A percentile compares a stretch with the other conserved stretches of the same genome.
These are phyloP conservation scores for Montifringilla adamsi DNA, from an alignment of 2,113 vertebrate species.

Conservation along the genomic window DNA sequence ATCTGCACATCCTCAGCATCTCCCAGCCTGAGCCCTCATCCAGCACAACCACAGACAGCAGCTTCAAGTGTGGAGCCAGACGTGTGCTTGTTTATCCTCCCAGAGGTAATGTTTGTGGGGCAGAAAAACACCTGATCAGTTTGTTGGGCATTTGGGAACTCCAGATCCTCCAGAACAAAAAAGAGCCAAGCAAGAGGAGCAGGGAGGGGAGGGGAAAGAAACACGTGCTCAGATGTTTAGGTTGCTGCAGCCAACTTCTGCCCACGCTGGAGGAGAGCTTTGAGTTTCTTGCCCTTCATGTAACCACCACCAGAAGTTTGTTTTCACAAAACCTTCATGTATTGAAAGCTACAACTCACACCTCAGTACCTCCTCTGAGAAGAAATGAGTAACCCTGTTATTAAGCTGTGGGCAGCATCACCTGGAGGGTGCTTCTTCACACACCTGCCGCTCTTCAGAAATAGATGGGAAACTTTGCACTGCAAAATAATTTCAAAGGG, in stretches of 20 bases:
- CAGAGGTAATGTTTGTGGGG: not conserved
- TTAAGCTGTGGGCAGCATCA: conserved; percentile 38
- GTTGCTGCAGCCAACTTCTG: not conserved
- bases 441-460: not conserved
- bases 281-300: conserved; percentile 32
- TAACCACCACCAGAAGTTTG: conserved; percentile 23
- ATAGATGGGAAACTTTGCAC: not conserved
- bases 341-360: conserved; percentile 28
- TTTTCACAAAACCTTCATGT: conserved; percentile 17
- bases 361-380: conserved; percentile 8
- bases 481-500: not conserved
- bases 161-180: not conserved
- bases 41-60: not conserved
- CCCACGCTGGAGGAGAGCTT: not conserved
- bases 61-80: not conserved
- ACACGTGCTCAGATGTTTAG: not conserved
- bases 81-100: not conserved
- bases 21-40: not conserved
- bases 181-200: not conserved
- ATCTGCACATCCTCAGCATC: not conserved
- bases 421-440: conserved; percentile 26
- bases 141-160: not conserved
- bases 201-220: not conserved
- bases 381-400: not conserved
- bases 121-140: not conserved